Evolutionary conservation across 2,888 invertebrate genomes (phyloP).

Genomic region (Sarcophaga caerulescens): DNA sequence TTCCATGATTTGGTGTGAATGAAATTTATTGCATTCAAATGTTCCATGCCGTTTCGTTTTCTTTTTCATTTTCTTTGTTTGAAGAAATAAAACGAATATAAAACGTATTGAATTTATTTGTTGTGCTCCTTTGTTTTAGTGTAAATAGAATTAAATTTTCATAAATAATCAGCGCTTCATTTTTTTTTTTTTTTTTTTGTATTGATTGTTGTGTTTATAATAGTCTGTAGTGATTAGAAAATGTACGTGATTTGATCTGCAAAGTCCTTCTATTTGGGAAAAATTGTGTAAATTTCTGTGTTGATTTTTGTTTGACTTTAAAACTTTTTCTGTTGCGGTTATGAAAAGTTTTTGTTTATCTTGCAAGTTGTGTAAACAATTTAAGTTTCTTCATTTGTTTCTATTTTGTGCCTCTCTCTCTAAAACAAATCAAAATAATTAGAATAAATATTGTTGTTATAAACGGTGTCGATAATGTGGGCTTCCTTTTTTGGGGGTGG

Average conservation of each 20-base stretch:
- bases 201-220: background rate
- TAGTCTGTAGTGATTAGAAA: background rate
- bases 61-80: background rate
- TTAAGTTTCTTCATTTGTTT: background rate
- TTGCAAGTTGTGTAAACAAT: constrained; percentile 4
- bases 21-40: constrained; percentile 29
- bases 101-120: background rate
- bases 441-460: background rate
- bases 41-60: background rate
- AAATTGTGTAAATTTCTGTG: background rate
- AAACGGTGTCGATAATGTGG: background rate
- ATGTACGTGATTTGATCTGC: background rate
- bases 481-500: background rate
- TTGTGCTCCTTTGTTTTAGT: background rate
- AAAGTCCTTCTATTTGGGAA: background rate
- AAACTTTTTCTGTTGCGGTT: background rate
- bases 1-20: constrained; percentile 34
- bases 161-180: background rate
- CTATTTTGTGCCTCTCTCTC: background rate
- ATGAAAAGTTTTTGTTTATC: constrained; percentile 6
- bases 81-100: background rate
- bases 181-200: no score
- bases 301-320: background rate
- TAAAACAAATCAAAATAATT: constrained; percentile 7
- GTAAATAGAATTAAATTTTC: background rate